Evolutionary conservation across 2,888 invertebrate genomes (phyloP).

Genomic region (Allacma fusca): DNA sequence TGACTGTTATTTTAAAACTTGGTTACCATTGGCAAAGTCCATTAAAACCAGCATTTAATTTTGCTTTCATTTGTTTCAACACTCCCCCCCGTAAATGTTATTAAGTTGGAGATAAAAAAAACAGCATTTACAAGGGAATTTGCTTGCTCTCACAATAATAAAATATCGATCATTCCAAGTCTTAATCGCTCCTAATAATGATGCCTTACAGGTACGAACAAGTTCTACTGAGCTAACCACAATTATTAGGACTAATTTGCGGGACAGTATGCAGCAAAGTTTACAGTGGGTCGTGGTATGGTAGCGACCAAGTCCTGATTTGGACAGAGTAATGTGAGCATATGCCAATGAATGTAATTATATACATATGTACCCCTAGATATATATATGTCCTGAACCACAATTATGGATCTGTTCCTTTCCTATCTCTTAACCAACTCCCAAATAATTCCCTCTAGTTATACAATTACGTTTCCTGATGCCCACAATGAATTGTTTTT

Average conservation of each 20-base stretch:
- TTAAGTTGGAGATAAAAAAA: not conserved
- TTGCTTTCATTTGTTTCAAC: slow-evolving; percentile 8
- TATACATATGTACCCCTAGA: too few relatives aligned
- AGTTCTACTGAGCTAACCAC: not conserved
- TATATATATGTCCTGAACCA: too few relatives aligned
- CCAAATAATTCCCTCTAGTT: too few relatives aligned
- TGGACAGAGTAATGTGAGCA: not conserved
- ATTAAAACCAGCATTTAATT: slow-evolving; percentile 2
- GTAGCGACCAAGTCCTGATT: not conserved
- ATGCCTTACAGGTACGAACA: not conserved
- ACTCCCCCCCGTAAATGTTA: not conserved
- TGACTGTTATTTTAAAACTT: not conserved
- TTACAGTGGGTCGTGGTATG: not conserved
- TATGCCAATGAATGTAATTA: too few relatives aligned
- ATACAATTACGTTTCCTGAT: too few relatives aligned
- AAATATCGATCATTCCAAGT: slow-evolving; percentile 3
- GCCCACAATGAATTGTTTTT: too few relatives aligned
- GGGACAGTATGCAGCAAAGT: not conserved
- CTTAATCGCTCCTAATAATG: not conserved
- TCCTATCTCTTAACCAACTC: too few relatives aligned
- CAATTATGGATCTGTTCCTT: too few relatives aligned
- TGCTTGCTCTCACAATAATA: not conserved
- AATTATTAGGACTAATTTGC: not conserved
- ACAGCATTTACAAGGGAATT: not conserved
- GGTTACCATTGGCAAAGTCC: not conserved